These are phyloP conservation scores for Centropristis striata DNA, from an alignment of 2,113 vertebrate genomes.

Conservation along the genomic window DNA sequence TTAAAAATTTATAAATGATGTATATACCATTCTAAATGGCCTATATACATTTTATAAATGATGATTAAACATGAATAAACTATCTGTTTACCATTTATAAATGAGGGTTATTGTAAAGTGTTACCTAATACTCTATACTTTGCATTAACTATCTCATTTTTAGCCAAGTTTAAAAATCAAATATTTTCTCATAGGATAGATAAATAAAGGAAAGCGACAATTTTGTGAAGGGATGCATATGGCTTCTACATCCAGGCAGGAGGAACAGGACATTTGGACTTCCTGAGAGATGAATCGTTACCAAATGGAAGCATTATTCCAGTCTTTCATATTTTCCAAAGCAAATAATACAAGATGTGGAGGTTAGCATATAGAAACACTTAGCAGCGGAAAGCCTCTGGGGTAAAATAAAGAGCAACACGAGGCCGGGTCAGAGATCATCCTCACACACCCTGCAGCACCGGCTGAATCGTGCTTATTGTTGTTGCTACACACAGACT, in stretches of 20 bases:
- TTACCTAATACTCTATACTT: too few species aligned
- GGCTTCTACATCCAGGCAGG: not conserved
- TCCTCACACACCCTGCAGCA: not conserved
- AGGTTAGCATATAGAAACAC: slow-evolving; percentile 4
- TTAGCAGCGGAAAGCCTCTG: not conserved
- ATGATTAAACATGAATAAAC: too few species aligned
- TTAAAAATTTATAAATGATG: too few species aligned
- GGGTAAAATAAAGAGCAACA: slow-evolving; percentile 43
- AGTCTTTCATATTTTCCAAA: slow-evolving; percentile 9
- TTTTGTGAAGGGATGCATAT: not conserved
- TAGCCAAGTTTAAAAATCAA: too few species aligned
- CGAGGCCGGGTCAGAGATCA: slow-evolving; percentile 18
- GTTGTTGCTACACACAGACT: not conserved
- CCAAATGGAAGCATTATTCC: not conserved
- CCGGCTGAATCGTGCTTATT: not conserved
- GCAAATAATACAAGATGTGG: not conserved
- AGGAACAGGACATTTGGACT: not conserved
- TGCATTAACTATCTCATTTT: too few species aligned
- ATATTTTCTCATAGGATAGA: not conserved
- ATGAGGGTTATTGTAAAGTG: too few species aligned
- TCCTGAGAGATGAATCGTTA: not conserved
- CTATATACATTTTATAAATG: too few species aligned
- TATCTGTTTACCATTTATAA: too few species aligned
- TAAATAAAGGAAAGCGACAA: not conserved
- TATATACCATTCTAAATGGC: too few species aligned